Conservation (phyloP, 2,113 vertebrate species). For the Stigmatopora argus region DNA sequence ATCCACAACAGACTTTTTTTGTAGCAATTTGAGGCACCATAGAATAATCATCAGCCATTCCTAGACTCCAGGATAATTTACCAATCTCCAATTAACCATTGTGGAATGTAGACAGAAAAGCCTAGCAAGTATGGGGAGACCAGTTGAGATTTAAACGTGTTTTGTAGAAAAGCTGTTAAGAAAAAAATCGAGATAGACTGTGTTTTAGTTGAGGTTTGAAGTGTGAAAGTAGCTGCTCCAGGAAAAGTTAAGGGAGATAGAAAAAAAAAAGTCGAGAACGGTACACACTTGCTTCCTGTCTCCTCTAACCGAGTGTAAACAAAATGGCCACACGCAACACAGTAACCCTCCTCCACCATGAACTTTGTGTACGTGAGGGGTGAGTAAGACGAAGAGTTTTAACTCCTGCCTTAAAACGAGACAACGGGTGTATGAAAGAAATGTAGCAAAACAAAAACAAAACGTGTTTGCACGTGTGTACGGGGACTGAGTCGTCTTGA, state of each 20-base stretch:
- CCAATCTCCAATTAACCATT: not conserved
- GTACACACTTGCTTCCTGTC: not conserved
- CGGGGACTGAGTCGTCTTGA: not conserved
- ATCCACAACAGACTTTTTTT: slow-evolving; percentile 3
- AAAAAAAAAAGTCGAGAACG: not conserved
- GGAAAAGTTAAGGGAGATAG: not conserved
- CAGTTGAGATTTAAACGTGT: not conserved
- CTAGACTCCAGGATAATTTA: not conserved
- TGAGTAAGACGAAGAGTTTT: not conserved
- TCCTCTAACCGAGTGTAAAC: slow-evolving; percentile 36
- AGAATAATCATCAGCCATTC: not conserved
- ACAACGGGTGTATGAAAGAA: not conserved
- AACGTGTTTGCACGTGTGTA: not conserved
- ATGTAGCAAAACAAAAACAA: not conserved
- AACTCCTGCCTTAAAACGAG: not conserved
- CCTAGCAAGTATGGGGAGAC: too few species aligned
- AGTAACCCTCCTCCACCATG: not conserved
- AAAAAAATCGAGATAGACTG: not conserved
- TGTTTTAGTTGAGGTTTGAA: not conserved
- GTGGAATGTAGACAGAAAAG: not conserved
- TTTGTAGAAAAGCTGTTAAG: not conserved
- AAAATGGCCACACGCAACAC: slow-evolving; percentile 16
- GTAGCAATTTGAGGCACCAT: not conserved
- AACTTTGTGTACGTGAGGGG: not conserved
- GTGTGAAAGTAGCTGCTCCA: slow-evolving; percentile 1